Base-by-base conservation (phyloP, 2,797 vertebrate species). In the Spondyliosoma cantharus region DNA sequence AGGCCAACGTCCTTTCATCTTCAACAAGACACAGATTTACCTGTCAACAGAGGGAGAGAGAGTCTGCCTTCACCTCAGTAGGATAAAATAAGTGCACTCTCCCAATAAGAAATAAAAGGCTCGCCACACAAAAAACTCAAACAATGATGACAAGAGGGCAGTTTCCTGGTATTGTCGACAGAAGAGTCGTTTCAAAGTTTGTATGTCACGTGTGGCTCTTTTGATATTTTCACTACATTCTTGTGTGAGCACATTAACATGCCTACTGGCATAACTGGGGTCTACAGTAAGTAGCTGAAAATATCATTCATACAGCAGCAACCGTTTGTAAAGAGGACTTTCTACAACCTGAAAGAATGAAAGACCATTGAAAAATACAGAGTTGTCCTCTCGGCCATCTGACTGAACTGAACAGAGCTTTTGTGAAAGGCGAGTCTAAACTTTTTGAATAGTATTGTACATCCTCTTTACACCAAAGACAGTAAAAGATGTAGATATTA, bases 1-100 rank as follows among this genome's bases (percentile, higher is more conserved):
- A 83, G 87, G 82, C 81, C 67, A 78, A 63, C 54, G 83, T 73
- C 72, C 85, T 93, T 92, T 93, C 85, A 93, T 93, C 88, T 90
- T 70, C 49, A 72, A 89, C 64, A 79, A 86, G 74, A 87, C 59
- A 73, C 83, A 87, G 80, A 86, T 84, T 80, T 86, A 88, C 85
- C 89, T 87, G 80, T 89, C 88, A 85, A 84, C 83, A 85, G 67
- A 83, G 59, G 71, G 56, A 71, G 69, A 82, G 48, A 29, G n/a
- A 48, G 79, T 71, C 67, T 77, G 62, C 80, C 86, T 82, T 86
- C 61, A 78, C 45, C 79, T 88, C 60, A 80, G 71, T 27, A 5
- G 62, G 78, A 90, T 83, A 71, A 88, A 87, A 90, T 74, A 63
- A 46, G 20, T 67, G 52, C 50, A 59, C 27, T 67, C 29, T 60